Base-by-base conservation (phyloP, 2,113 vertebrate genomes). In the Nothoprocta perdicaria region DNA sequence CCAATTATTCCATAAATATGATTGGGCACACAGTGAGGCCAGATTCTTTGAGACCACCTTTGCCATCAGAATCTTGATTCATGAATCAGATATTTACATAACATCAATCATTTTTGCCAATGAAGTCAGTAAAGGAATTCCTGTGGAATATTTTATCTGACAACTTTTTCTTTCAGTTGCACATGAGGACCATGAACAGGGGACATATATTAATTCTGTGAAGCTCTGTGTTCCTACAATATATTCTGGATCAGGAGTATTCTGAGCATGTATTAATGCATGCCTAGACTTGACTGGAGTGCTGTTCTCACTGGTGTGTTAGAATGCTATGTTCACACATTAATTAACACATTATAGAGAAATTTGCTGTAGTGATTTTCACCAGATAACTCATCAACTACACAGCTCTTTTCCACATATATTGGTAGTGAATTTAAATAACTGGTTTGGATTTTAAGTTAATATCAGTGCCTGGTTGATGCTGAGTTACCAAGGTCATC, bases 311-410 rank as follows among this genome's bases (percentile, higher is more conserved):
- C 66, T 45, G 21, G 57, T 78, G 72, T 95, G 89, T 77, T 86
- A 27, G 77, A 84, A 38, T 80, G 8, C 0, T 74, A 68, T 52
- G 41, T 84, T 77, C 93, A 62, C 57, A 26, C 55, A 40, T 91
- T 97, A 94, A 95, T 95, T 92, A 94, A 93, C 95, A 91, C 82
- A 80, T 96, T 65, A n/a, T 91, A 94, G 95, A 87, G 45, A 85
- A 92, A 86, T 82, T 85, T 85, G 43, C 82, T 69, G 35, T 60
- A 82, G 66, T 46, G 31, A 43, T 86, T 91, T 96, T 82, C 52
- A 55, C 76, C 60, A 88, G 43, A 75, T 67, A 88, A 46, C n/a
- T 76, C 41, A 69, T 24, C 52, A 61, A 12, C 43, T 52, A n/a
- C 78, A 80, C 8, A 13, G 50, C 52, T 65, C 41, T 80, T 81